Evolutionary conservation across 2,113 vertebrate species (phyloP).

Genomic region (Isurus oxyrinchus): DNA sequence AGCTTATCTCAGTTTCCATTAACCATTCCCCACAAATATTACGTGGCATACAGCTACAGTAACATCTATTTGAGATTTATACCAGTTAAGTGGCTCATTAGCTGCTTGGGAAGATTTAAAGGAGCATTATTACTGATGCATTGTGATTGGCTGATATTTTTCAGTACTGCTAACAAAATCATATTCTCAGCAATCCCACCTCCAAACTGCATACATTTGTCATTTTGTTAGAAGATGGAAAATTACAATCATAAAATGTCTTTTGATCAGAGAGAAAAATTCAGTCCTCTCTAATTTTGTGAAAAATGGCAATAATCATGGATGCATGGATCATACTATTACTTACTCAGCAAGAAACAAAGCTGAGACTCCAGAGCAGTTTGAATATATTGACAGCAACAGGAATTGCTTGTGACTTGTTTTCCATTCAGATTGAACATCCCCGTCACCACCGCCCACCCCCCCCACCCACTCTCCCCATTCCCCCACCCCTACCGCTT

Average conservation of each 20-base stretch:
- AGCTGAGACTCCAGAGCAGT: neutral
- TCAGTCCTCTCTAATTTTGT: neutral
- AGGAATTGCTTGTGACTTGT: neutral
- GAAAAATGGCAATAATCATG: slow-evolving; percentile 8
- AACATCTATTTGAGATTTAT: slow-evolving; percentile 15
- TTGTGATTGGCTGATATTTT: slow-evolving; percentile 12
- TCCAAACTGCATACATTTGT: slow-evolving; percentile 9
- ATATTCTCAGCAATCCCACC: neutral
- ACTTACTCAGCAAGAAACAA: slow-evolving; percentile 23
- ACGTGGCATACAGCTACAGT: neutral
- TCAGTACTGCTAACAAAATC: neutral
- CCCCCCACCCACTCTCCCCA: no score
- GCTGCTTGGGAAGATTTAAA: neutral
- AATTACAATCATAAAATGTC: neutral
- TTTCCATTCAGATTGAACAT: neutral
- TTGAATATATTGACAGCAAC: slow-evolving; percentile 19
- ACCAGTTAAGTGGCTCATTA: slow-evolving; percentile 6
- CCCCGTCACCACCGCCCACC: no score
- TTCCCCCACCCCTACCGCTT: no score
- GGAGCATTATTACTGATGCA: neutral
- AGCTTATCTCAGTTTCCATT: slow-evolving; percentile 14
- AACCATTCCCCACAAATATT: neutral
- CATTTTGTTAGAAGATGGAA: neutral
- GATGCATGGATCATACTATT: neutral
- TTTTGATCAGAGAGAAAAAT: neutral